Evolutionary conservation across 2,113 vertebrate species (phyloP).

Genomic region (Cephalophus harveyi): DNA sequence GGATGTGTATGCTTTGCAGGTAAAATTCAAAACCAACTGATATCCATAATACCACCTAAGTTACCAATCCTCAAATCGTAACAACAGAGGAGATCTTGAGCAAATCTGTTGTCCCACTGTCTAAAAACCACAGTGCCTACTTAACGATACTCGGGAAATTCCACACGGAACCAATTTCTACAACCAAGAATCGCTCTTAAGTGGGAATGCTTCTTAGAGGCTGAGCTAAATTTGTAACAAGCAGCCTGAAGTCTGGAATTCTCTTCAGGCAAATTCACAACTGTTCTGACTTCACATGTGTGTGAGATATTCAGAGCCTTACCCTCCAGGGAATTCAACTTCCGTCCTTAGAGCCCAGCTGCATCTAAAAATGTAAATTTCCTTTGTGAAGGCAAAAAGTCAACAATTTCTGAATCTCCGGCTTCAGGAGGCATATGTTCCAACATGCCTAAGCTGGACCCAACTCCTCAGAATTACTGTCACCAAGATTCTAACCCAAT

Average conservation of each 20-base stretch:
- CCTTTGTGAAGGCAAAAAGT: not conserved
- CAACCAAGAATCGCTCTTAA: slow-evolving; percentile 1
- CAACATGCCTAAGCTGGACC: not conserved
- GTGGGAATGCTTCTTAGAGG: slow-evolving; percentile 31
- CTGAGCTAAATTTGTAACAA: slow-evolving; percentile 44
- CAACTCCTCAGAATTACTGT: not conserved
- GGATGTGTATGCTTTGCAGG: not conserved
- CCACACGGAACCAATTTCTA: not conserved
- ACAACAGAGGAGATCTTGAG: not conserved
- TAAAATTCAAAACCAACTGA: not conserved
- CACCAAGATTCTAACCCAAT: not conserved
- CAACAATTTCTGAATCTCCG: not conserved
- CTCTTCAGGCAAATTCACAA: slow-evolving; percentile 28
- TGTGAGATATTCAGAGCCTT: not conserved
- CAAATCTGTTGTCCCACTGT: not conserved
- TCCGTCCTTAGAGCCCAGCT: slow-evolving; percentile 5
- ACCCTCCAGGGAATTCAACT: slow-evolving; percentile 29
- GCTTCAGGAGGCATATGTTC: not conserved
- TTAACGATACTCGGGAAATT: not conserved
- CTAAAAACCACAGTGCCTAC: not conserved
- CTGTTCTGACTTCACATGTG: slow-evolving; percentile 35
- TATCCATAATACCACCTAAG: not conserved
- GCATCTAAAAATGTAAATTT: slow-evolving; percentile 33
- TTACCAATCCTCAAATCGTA: not conserved
- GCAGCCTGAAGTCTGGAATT: slow-evolving; percentile 15